Percentiles rank a stretch among this genome's conserved stretches.
Evolutionary conservation across 1,140 invertebrate species (phyloP).

Genomic region (Campoletis sonorensis): DNA sequence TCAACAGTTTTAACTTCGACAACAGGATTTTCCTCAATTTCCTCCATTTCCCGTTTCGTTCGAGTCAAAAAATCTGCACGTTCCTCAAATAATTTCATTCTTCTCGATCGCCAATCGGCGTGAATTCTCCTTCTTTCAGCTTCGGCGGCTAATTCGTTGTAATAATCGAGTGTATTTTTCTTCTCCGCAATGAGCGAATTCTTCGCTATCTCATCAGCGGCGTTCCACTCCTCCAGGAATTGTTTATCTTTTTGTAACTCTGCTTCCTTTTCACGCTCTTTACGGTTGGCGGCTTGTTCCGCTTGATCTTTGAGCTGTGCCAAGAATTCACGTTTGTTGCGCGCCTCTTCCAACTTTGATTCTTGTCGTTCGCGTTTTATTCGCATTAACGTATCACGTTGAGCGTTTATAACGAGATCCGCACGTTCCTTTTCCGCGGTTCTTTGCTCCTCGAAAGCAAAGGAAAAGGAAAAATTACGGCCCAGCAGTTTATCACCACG

Average conservation of each 20-base stretch:
- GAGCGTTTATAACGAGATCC: slow-evolving; percentile 63
- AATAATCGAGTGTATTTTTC: slow-evolving; percentile 77
- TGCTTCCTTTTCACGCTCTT: slow-evolving; percentile 71
- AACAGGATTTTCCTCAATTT: background rate
- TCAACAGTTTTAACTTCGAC: background rate
- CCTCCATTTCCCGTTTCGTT: slow-evolving; percentile 13
- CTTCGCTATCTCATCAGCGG: slow-evolving; percentile 63
- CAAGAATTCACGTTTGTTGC: slow-evolving; percentile 68
- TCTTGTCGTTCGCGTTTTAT: slow-evolving; percentile 65
- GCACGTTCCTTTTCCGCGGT: slow-evolving; percentile 61
- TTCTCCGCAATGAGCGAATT: slow-evolving; percentile 62
- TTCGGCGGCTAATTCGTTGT: slow-evolving; percentile 78
- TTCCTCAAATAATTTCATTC: slow-evolving; percentile 78
- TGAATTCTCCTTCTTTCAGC: slow-evolving; percentile 77
- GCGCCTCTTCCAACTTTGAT: slow-evolving; percentile 68
- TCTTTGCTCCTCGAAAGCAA: slow-evolving; percentile 66
- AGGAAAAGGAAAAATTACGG: slow-evolving; percentile 61
- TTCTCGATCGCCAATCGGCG: slow-evolving; percentile 79
- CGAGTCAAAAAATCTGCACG: slow-evolving; percentile 64
- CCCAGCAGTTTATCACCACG: slow-evolving; percentile 65
- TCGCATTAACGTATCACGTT: slow-evolving; percentile 64
- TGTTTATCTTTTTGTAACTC: slow-evolving; percentile 75
- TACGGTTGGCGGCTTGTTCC: slow-evolving; percentile 71
- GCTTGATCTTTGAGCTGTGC: slow-evolving; percentile 74
- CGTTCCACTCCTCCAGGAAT: slow-evolving; percentile 68